A percentile compares a stretch with the other conserved stretches of the same genome.
Evolutionary conservation across 2,797 vertebrate species (phyloP).

Genomic region (Melanotaenia pygmaea): DNA sequence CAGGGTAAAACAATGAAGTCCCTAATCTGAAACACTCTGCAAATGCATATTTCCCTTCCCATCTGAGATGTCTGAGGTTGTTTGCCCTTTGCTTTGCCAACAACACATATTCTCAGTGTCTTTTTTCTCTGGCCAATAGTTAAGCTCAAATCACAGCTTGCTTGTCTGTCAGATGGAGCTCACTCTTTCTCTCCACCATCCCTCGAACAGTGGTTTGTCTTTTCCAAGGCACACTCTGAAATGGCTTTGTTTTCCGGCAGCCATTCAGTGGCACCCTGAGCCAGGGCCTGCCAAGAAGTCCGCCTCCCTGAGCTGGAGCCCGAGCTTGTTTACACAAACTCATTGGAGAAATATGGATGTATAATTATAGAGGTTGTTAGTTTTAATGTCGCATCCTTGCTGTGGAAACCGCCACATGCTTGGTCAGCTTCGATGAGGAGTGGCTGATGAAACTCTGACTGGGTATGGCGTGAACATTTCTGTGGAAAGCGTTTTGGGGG

Average conservation of each 20-base stretch:
- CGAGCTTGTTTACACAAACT: constrained; percentile 80
- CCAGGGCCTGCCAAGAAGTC: constrained; percentile 73
- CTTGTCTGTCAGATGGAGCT: constrained; percentile 67
- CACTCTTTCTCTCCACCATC: constrained; percentile 56
- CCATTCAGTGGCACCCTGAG: constrained; percentile 74
- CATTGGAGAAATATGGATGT: constrained; percentile 81
- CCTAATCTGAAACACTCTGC: constrained; percentile 72
- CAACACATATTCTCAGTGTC: constrained; percentile 73
- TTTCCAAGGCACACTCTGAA: constrained; percentile 78
- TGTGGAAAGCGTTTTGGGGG: constrained; percentile 45
- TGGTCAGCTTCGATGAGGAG: constrained; percentile 66
- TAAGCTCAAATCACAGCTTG: constrained; percentile 77
- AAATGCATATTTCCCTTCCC: constrained; percentile 69
- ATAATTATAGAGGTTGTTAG: constrained; percentile 81
- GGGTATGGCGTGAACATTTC: constrained; percentile 66
- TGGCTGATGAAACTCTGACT: constrained; percentile 63
- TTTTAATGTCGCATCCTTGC: constrained; percentile 77
- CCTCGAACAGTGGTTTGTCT: constrained; percentile 75
- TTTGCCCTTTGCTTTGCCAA: constrained; percentile 75
- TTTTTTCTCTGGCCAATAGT: constrained; percentile 77
- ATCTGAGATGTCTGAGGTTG: constrained; percentile 76
- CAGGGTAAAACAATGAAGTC: constrained; percentile 66
- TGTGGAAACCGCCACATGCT: constrained; percentile 75
- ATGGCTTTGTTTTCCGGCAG: constrained; percentile 80
- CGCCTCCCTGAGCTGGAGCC: constrained; percentile 73